A percentile compares a stretch with the other conserved stretches of the same genome.
These are phyloP conservation scores for Andrena minutula DNA, from an alignment of 2,888 invertebrate genomes.

Conservation along the genomic window DNA sequence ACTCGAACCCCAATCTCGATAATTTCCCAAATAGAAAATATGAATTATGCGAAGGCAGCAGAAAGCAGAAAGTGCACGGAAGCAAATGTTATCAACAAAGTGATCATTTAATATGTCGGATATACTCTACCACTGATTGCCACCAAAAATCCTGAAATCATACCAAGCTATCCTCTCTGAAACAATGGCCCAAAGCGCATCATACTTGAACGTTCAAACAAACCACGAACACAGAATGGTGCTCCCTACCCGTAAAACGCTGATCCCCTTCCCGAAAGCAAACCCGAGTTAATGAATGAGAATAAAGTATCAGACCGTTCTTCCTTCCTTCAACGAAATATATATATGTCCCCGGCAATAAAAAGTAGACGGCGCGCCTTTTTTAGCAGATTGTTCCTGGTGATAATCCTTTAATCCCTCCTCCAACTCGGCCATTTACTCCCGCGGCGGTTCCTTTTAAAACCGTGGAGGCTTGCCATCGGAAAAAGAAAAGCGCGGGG, in stretches of 20 bases:
- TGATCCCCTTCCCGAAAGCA: background rate
- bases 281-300: constrained; percentile 48
- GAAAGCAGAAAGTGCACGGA: no score
- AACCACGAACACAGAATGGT: background rate
- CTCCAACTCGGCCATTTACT: constrained; percentile 48
- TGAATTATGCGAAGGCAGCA: no score
- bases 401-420: constrained; percentile 71
- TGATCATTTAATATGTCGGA: no score
- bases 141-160: background rate
- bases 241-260: background rate
- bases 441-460: constrained; percentile 36
- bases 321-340: constrained; percentile 38
- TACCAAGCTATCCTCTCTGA: background rate
- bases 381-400: constrained; percentile 65
- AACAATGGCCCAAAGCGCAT: background rate
- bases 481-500: constrained; percentile 9
- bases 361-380: constrained; percentile 55
- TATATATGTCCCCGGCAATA: constrained; percentile 51
- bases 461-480: constrained; percentile 15
- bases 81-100: no score
- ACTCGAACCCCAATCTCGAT: no score
- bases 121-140: no score
- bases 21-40: no score
- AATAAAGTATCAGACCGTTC: constrained; percentile 37
- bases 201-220: background rate